These are phyloP conservation scores for Ancistrus triradiatus DNA, from an alignment of 2,113 vertebrate species.

Conservation along the genomic window DNA sequence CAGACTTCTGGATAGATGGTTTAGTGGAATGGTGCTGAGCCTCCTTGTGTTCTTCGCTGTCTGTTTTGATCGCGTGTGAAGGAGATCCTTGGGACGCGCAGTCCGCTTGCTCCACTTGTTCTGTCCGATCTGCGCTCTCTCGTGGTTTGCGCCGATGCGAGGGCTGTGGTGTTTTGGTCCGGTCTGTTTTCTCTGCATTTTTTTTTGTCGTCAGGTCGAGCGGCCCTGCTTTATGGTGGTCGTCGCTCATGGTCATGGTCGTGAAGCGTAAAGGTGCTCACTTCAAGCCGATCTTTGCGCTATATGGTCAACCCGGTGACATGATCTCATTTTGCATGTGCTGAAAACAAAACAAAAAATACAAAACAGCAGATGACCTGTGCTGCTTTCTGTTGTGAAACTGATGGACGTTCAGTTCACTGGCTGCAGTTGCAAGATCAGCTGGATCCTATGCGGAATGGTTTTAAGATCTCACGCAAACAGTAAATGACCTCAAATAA, in stretches of 20 bases:
- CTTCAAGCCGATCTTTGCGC: neutral
- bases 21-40: neutral
- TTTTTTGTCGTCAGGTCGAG: slow-evolving; percentile 60
- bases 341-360: slow-evolving; percentile 5
- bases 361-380: too few species aligned
- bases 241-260: slow-evolving; percentile 65
- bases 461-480: too few species aligned
- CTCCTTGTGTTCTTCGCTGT: neutral
- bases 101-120: neutral
- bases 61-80: neutral
- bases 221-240: slow-evolving; percentile 55
- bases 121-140: slow-evolving; percentile 29
- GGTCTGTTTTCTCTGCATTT: neutral
- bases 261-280: slow-evolving; percentile 46
- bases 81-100: slow-evolving; percentile 1
- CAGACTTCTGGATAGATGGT: neutral
- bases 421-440: too few species aligned
- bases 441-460: too few species aligned
- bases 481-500: neutral
- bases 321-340: slow-evolving; percentile 12
- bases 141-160: slow-evolving; percentile 19
- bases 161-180: slow-evolving; percentile 28
- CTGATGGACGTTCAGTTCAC: too few species aligned
- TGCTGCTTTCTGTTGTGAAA: too few species aligned
- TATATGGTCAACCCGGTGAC: slow-evolving; percentile 13